Base-by-base conservation (phyloP, 2,888 invertebrate genomes). In the Oscheius myriophilus region DNA sequence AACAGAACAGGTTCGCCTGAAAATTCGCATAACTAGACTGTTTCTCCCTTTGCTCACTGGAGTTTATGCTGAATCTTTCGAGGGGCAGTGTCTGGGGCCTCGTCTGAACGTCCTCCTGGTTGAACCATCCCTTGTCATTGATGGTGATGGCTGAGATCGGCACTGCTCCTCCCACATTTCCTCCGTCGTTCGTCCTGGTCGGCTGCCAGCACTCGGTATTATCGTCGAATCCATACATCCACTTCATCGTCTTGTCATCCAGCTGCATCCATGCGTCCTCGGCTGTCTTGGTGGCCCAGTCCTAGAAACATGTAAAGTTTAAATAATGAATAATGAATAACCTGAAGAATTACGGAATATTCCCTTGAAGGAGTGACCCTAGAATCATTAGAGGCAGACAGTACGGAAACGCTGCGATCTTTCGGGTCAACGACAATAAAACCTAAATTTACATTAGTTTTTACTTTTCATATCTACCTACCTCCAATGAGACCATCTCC, bases 91-190 rank as follows among this genome's bases (percentile, higher is more conserved):
- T 71, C 64, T 64, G 62, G 16, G 84, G 84, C 18, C 72, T 66
- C 0, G 23, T 67, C 18, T 69, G 62, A 12, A 85, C 67, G 42
- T 80, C 75, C 0, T 73, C 64, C 59, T 81, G 82, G 54, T 71
- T 76, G 69, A 81, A 71, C 85, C 85, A 85, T 12, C 85, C 85
- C 54, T 84, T 83, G 43, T 76, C 68, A 62, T 80, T 80, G 33
- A 84, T 61, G 7, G 85, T 64, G 53, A 84, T 79, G n/a, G 82
- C 83, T 0, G 79, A 77, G n/a, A 84, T 72, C 49, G 84, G 84
- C 0, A 81, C 75, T 9, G 82, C 80, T 21, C 83, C 83, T 14
- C 82, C 83, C 11, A 84, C 78, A 61, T 83, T 84, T 49, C 81
- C 79, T 41, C 84, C 84, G 63, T 84, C 84, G 26, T 72, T 69